Evolutionary conservation across 2,888 invertebrate genomes (phyloP), one percentile per base, ranked within the genome.

Genomic region (Salpingus planirostris): DNA sequence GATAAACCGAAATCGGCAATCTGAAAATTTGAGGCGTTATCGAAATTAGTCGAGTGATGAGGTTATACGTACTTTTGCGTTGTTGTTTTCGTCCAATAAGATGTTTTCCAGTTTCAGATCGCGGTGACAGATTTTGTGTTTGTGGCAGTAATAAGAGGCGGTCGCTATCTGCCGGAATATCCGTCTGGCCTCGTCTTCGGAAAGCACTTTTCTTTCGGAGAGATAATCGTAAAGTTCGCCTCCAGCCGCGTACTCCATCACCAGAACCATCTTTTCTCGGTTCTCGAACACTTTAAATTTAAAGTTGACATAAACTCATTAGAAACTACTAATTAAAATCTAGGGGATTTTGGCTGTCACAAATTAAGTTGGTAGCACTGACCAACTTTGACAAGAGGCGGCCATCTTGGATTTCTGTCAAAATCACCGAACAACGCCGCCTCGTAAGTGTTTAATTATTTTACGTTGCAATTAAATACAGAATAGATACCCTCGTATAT

Each of bases 401-500:
- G n/a, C n/a, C n/a, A n/a, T n/a, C n/a, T n/a, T n/a, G n/a, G n/a
- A n/a, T n/a, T n/a, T n/a, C n/a, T n/a, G n/a, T n/a, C n/a, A n/a
- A n/a, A n/a, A n/a, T n/a, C n/a, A n/a, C n/a, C n/a, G n/a, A n/a
- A n/a, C n/a, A n/a, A n/a, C n/a, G n/a, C n/a, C n/a, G n/a, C n/a
- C n/a, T n/a, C n/a, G n/a, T n/a, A n/a, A n/a, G n/a, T n/a, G n/a
- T n/a, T n/a, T n/a, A n/a, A n/a, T n/a, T n/a, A n/a, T n/a, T n/a
- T n/a, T n/a, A n/a, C n/a, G n/a, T n/a, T n/a, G n/a, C n/a, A n/a
- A n/a, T n/a, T n/a, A n/a, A n/a, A n/a, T n/a, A n/a, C n/a, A n/a
- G n/a, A n/a, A n/a, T n/a, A n/a, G n/a, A n/a, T 68, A 95, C 96
- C 96, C 87, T 98, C 98, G 69, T 93, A 93, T 60, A 98, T 96